phyloP scores from a whole-genome alignment of 2,113 vertebrate genomes.

The Actinemys pallida region DNA sequence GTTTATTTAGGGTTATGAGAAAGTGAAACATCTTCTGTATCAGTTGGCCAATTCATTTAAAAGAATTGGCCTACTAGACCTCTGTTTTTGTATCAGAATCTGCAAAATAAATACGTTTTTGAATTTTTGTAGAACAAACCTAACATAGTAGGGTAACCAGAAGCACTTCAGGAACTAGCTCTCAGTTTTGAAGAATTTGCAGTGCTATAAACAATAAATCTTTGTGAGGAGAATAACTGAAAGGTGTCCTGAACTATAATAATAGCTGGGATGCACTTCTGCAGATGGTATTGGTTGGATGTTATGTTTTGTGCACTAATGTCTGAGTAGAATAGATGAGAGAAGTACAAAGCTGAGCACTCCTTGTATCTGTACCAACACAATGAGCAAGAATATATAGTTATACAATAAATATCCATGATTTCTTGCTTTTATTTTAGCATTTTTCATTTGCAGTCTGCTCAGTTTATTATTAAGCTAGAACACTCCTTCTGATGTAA shows the following conservation, averaged over 20 bases:
- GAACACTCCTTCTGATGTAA: not conserved
- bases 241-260: not conserved
- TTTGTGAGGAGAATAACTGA: not conserved
- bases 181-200: not conserved
- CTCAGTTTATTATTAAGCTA: not conserved
- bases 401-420: not conserved
- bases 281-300: not conserved
- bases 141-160: not conserved
- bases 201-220: not conserved
- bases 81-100: not conserved
- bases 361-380: not conserved
- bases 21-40: not conserved
- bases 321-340: not conserved
- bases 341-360: not conserved
- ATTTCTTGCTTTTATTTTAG: not conserved
- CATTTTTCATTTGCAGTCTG: not conserved
- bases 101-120: not conserved
- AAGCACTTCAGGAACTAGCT: not conserved
- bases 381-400: not conserved
- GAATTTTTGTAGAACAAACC: not conserved
- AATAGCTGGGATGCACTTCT: not conserved
- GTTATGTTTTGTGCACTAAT: not conserved
- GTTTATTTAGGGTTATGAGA: not conserved
- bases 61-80: not conserved
- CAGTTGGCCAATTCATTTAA: not conserved